phyloP scores from a whole-genome alignment of 2,797 vertebrate species.

The Tiaroga cobitis region DNA sequence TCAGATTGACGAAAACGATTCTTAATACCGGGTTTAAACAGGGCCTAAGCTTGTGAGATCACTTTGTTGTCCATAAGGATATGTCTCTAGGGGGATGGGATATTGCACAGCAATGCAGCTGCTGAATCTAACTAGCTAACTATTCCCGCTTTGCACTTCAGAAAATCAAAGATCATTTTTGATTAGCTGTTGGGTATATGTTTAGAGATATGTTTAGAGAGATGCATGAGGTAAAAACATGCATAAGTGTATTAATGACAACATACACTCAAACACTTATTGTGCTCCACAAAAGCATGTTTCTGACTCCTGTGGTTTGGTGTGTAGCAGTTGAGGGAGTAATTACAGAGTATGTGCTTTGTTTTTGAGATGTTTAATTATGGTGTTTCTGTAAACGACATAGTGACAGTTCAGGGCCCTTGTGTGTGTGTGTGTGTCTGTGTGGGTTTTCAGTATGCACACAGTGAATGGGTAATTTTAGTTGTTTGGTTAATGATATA shows the following conservation, averaged over 20 bases:
- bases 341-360: slow-evolving; percentile 84
- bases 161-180: neutral
- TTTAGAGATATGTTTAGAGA: neutral
- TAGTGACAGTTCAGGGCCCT: slow-evolving; percentile 64
- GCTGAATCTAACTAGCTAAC: neutral
- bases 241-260: slow-evolving; percentile 29
- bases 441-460: slow-evolving; percentile 39
- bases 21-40: neutral
- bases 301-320: slow-evolving; percentile 74
- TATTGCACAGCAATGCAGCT: neutral
- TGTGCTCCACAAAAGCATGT: slow-evolving; percentile 71
- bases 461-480: slow-evolving; percentile 55
- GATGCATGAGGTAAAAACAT: neutral
- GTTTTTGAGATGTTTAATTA: slow-evolving; percentile 84
- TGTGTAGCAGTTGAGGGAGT: slow-evolving; percentile 77
- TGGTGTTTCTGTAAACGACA: slow-evolving; percentile 77
- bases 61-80: neutral
- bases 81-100: neutral
- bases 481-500: slow-evolving; percentile 62
- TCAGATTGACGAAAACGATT: too few relatives aligned
- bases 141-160: neutral
- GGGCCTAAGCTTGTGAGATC: neutral
- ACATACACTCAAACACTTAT: slow-evolving; percentile 21
- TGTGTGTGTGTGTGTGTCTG: slow-evolving; percentile 73
- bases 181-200: neutral